Evolutionary conservation across 2,888 invertebrate species (phyloP).

Genomic region (Phortica okadai): DNA sequence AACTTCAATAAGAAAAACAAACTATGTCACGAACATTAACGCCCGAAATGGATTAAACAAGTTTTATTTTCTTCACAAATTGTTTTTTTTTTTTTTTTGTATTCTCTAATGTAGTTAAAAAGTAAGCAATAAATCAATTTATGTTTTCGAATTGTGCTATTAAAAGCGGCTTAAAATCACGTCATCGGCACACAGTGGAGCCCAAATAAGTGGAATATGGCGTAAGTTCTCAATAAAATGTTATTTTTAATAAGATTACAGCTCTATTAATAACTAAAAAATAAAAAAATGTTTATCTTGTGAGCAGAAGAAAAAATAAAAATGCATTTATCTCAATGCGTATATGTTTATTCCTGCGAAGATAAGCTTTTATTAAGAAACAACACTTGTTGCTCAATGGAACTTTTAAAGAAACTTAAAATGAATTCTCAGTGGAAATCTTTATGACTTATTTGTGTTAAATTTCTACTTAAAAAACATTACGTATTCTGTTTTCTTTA

Average conservation of each 20-base stretch:
- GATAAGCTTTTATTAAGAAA: too few relatives aligned
- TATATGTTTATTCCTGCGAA: neutral
- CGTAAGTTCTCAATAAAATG: too few relatives aligned
- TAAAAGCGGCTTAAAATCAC: neutral
- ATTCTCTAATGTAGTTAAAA: conserved; percentile 7
- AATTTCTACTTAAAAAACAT: neutral
- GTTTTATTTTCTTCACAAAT: conserved; percentile 12
- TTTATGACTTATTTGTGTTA: neutral
- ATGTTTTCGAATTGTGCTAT: neutral
- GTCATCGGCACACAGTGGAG: neutral
- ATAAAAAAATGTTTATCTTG: too few relatives aligned
- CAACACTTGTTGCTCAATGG: too few relatives aligned
- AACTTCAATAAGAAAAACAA: conserved; percentile 21
- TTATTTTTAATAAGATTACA: too few relatives aligned
- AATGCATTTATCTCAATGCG: neutral
- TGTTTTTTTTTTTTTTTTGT: neutral
- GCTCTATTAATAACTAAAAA: too few relatives aligned
- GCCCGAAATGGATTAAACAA: conserved; percentile 62
- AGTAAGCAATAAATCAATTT: conserved; percentile 8
- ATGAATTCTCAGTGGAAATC: too few relatives aligned
- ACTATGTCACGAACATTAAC: conserved; percentile 59
- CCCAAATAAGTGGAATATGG: neutral
- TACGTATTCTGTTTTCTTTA: neutral
- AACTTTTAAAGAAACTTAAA: too few relatives aligned
- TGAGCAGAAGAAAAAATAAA: too few relatives aligned